Evolutionary conservation across 1,140 invertebrate species (phyloP).

Genomic region (Hyles vespertilio): DNA sequence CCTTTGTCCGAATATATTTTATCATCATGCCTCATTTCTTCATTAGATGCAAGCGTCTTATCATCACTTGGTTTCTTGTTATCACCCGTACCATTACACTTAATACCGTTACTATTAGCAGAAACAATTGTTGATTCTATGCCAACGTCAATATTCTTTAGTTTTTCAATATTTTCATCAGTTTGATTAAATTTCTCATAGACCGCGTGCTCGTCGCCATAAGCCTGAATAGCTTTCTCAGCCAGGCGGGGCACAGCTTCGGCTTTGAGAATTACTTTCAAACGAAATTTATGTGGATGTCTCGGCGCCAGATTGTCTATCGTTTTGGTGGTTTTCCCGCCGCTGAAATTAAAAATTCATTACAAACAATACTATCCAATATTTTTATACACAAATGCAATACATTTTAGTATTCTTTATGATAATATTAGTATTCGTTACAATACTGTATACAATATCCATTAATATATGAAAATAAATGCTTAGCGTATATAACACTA

Average conservation of each 20-base stretch:
- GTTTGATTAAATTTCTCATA: constrained; percentile 18
- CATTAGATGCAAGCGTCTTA: too few species aligned
- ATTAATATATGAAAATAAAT: too few species aligned
- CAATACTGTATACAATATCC: too few species aligned
- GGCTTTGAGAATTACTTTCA: constrained; percentile 46
- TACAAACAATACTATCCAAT: background rate
- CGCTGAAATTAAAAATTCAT: constrained; percentile 33
- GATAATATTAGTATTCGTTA: background rate
- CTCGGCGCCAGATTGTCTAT: constrained; percentile 56
- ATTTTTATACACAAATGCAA: background rate
- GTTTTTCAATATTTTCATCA: constrained; percentile 1
- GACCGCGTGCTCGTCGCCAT: constrained; percentile 26
- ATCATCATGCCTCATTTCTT: too few species aligned
- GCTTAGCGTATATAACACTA: too few species aligned
- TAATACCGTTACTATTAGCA: too few species aligned
- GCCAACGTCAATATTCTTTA: too few species aligned
- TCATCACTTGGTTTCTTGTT: too few species aligned
- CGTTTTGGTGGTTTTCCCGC: constrained; percentile 47
- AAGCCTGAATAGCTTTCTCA: constrained; percentile 24
- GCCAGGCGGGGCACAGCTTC: constrained; percentile 26
- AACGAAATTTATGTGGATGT: constrained; percentile 52
- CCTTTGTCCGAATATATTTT: too few species aligned
- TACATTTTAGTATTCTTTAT: constrained; percentile 2
- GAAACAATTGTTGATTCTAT: too few species aligned
- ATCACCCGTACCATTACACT: too few species aligned